These are phyloP conservation scores for Buathra laborator DNA, from an alignment of 2,888 invertebrate species.

Conservation along the genomic window DNA sequence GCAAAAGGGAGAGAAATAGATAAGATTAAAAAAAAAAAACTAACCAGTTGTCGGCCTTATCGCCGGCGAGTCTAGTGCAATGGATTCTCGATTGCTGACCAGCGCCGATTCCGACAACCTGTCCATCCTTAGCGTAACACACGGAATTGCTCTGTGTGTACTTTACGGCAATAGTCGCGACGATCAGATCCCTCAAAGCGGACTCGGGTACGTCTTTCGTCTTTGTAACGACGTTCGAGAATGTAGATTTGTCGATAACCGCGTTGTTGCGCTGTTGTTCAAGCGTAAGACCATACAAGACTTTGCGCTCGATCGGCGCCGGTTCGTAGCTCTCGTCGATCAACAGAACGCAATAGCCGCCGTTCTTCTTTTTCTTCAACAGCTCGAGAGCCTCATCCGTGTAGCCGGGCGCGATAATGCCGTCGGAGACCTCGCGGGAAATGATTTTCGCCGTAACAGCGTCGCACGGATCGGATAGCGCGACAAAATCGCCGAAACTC, in stretches of 20 bases:
- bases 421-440: conserved; percentile 97
- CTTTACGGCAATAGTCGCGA: conserved; percentile 98
- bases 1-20: conserved; percentile 6
- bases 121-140: conserved; percentile 97
- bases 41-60: conserved; percentile 98
- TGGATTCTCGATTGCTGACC: conserved; percentile 99
- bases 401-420: conserved; percentile 98
- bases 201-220: conserved; percentile 89
- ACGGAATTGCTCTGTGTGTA: conserved; percentile 99
- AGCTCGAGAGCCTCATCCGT: conserved; percentile 93
- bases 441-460: conserved; percentile 96
- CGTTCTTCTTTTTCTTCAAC: conserved; percentile 97
- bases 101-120: conserved; percentile 98
- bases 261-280: conserved; percentile 97
- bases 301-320: conserved; percentile 92
- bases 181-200: conserved; percentile 95
- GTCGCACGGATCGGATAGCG: conserved; percentile 97
- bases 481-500: conserved; percentile 99
- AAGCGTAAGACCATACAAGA: conserved; percentile 93
- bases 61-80: conserved; percentile 98
- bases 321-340: conserved; percentile 96
- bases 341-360: conserved; percentile 95
- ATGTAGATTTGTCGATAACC: conserved; percentile 91
- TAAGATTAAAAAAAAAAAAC: conserved; percentile 57
- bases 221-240: conserved; percentile 92